phyloP scores from a whole-genome alignment of 2,888 invertebrate species.

The Lepidonotus clava region DNA sequence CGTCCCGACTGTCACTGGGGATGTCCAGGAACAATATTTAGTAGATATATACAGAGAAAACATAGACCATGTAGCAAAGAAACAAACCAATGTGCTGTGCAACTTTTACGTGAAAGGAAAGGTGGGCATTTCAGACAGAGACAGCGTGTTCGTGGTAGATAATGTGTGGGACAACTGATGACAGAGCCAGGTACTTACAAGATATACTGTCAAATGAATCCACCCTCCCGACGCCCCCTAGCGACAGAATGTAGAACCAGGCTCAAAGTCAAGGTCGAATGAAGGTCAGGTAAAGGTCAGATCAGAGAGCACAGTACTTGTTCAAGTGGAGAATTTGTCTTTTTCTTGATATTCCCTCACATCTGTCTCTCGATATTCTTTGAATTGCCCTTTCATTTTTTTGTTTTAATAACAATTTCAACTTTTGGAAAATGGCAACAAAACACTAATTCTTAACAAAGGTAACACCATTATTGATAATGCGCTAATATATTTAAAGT shows the following conservation, averaged over 20 bases:
- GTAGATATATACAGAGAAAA: slow-evolving; percentile 23
- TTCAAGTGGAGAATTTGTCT: too few relatives aligned
- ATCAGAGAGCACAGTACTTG: too few relatives aligned
- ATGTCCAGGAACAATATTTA: slow-evolving; percentile 3
- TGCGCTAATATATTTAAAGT: too few relatives aligned
- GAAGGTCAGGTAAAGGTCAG: slow-evolving; percentile 25
- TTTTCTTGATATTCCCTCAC: too few relatives aligned
- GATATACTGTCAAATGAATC: slow-evolving; percentile 18
- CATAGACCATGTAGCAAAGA: neutral
- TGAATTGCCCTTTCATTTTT: too few relatives aligned
- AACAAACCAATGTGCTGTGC: slow-evolving; percentile 12
- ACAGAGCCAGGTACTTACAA: slow-evolving; percentile 38
- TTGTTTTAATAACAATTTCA: too few relatives aligned
- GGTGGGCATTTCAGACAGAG: neutral
- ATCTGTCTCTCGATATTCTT: too few relatives aligned
- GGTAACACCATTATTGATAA: too few relatives aligned
- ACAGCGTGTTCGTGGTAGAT: neutral
- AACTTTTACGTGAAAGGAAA: neutral
- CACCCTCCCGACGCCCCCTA: slow-evolving; percentile 48
- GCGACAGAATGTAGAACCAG: neutral
- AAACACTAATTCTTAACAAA: too few relatives aligned
- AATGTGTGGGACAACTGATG: slow-evolving; percentile 3
- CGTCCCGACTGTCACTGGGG: too few relatives aligned
- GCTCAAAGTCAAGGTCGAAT: slow-evolving; percentile 30
- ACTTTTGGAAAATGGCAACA: too few relatives aligned